Evolutionary conservation across 1,140 invertebrate genomes (phyloP), one percentile per base, ranked within the genome.

Genomic region (Dreissena rostriformis): DNA sequence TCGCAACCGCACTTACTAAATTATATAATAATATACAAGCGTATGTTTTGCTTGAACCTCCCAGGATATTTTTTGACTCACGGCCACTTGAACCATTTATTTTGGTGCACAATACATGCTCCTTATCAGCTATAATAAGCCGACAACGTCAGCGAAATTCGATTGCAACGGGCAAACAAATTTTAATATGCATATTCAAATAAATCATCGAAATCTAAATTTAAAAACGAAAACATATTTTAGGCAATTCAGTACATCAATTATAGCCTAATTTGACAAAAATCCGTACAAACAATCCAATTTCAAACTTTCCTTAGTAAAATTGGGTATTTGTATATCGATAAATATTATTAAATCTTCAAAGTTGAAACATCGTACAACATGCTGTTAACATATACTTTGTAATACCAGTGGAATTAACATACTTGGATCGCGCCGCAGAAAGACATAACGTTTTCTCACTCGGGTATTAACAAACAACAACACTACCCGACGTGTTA

Each of bases 341-440:
- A 82, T 75, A 82, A 82, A 82, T 82, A 82, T 82, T 82, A 75
- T 72, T 79, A 63, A 74, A 67, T 68, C 80, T 68, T 82, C 72
- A 74, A 82, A 82, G 72, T 55, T 19, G 52, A 65, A 55, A 17
- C 57, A 29, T 39, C 39, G 66, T 67, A 68, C 72, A 26, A 24
- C 53, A 24, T 55, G 52, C 49, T 55, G 26, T 63, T 82, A 82
- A 74, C 80, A 75, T 82, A 82, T 75, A 82, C 80, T 82, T 75
- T 82, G 55, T 39, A 65, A 63, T 74, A 82, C 80, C 55, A 53
- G 67, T 24, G 61, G 29, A 26, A 73, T 82, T 82, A 82, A 26
- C 71, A 75, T 82, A 55, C 57, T 65, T 19, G n/a, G 39, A 71
- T 82, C 67, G 80, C 49, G 71, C 51, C 75, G 80, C 75, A 66